phyloP scores from a whole-genome alignment of 2,888 invertebrate species.

The Blomia tropicalis region DNA sequence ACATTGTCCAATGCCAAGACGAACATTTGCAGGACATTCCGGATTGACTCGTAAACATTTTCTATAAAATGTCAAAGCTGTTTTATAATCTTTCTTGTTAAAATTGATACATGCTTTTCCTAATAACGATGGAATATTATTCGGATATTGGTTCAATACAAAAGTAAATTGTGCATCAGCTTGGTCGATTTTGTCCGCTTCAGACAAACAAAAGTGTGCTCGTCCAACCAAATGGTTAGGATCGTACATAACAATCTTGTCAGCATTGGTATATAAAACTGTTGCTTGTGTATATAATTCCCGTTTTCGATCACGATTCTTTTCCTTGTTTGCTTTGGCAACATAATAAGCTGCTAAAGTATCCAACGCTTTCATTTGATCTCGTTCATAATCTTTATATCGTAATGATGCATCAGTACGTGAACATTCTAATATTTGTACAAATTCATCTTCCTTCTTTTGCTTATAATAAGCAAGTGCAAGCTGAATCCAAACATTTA shows the following conservation, averaged over 20 bases:
- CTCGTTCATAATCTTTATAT: slow-evolving; percentile 79
- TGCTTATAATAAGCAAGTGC: slow-evolving; percentile 81
- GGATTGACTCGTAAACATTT: slow-evolving; percentile 91
- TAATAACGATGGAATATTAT: slow-evolving; percentile 86
- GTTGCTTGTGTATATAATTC: slow-evolving; percentile 93
- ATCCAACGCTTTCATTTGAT: slow-evolving; percentile 92
- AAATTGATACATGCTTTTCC: slow-evolving; percentile 99
- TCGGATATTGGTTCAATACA: slow-evolving; percentile 78
- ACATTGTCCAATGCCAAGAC: slow-evolving; percentile 96
- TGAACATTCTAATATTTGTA: slow-evolving; percentile 77
- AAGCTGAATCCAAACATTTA: slow-evolving; percentile 86
- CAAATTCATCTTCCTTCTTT: slow-evolving; percentile 76
- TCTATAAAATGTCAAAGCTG: slow-evolving; percentile 90
- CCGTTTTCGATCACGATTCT: slow-evolving; percentile 78
- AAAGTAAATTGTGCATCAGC: slow-evolving; percentile 99
- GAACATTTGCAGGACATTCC: slow-evolving; percentile 84
- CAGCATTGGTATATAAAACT: slow-evolving; percentile 88
- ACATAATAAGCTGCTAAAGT: slow-evolving; percentile 97
- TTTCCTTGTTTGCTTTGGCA: slow-evolving; percentile 83
- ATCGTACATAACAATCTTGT: slow-evolving; percentile 99
- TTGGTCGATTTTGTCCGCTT: slow-evolving; percentile 98
- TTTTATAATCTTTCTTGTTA: slow-evolving; percentile 80
- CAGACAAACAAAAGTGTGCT: slow-evolving; percentile 91
- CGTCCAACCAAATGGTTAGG: slow-evolving; percentile 94
- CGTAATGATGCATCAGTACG: slow-evolving; percentile 65